These are phyloP conservation scores for Myripristis murdjan DNA, from an alignment of 2,797 vertebrate genomes.

Conservation along the genomic window DNA sequence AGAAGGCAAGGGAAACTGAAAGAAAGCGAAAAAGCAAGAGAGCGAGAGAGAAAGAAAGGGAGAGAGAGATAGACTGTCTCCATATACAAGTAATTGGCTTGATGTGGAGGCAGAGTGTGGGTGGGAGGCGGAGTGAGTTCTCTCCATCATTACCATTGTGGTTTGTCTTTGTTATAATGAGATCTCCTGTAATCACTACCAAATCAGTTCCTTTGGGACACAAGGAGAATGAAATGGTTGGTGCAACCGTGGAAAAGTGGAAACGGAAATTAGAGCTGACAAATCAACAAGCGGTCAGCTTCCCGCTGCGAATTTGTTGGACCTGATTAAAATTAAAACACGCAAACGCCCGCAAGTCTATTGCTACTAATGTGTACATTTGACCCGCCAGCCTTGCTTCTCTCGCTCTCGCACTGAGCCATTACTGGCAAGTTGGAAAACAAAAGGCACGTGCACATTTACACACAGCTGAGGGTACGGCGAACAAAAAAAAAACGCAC, in stretches of 20 bases:
- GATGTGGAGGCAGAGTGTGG: slow-evolving; percentile 23
- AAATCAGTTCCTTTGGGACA: slow-evolving; percentile 46
- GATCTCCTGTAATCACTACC: slow-evolving; percentile 52
- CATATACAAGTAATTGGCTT: slow-evolving; percentile 27
- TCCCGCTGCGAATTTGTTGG: slow-evolving; percentile 41
- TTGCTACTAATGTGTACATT: slow-evolving; percentile 39
- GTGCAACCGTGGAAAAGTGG: slow-evolving; percentile 37
- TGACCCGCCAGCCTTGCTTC: slow-evolving; percentile 32
- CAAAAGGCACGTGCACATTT: background rate
- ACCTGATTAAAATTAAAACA: slow-evolving; percentile 62
- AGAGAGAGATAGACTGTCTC: background rate
- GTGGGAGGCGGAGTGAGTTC: background rate
- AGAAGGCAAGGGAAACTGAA: too few species aligned
- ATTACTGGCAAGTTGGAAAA: slow-evolving; percentile 12
- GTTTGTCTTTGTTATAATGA: slow-evolving; percentile 54
- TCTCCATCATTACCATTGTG: slow-evolving; percentile 28
- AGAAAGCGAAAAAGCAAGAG: background rate
- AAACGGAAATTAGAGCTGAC: slow-evolving; percentile 58
- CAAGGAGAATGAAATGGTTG: slow-evolving; percentile 52
- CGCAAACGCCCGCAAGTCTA: slow-evolving; percentile 26
- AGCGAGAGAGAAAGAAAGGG: background rate
- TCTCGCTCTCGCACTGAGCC: background rate
- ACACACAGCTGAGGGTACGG: too few species aligned
- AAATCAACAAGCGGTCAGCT: slow-evolving; percentile 52
- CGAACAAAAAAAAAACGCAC: too few species aligned